These are phyloP conservation scores for Achlya flavicornis DNA, from an alignment of 2,888 invertebrate species.

Conservation along the genomic window DNA sequence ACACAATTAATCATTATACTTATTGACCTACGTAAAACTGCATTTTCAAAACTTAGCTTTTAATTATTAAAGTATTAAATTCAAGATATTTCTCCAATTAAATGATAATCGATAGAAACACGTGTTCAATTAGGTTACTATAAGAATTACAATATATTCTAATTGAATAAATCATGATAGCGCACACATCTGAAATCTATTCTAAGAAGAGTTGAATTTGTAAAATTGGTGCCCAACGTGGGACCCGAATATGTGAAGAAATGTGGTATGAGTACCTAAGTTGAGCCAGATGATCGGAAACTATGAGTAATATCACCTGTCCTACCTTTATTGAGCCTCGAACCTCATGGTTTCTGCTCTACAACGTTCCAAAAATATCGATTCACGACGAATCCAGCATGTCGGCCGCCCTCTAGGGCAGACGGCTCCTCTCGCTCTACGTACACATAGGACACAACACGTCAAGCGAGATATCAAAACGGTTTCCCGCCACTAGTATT, in stretches of 20 bases:
- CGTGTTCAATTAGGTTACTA: background rate
- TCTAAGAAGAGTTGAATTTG: constrained; percentile 10
- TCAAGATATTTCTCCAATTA: too few relatives aligned
- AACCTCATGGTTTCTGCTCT: constrained; percentile 78
- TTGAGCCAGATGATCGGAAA: constrained; percentile 37
- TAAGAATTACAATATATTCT: background rate
- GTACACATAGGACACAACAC: constrained; percentile 82
- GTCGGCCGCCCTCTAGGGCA: constrained; percentile 82
- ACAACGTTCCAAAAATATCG: constrained; percentile 82
- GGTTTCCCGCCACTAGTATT: constrained; percentile 83
- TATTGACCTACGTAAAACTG: too few relatives aligned
- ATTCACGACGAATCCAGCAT: constrained; percentile 83
- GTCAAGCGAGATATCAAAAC: constrained; percentile 82
- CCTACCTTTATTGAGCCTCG: constrained; percentile 78
- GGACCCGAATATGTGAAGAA: constrained; percentile 32
- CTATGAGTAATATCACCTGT: constrained; percentile 64
- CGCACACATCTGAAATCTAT: background rate
- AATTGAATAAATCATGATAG: background rate
- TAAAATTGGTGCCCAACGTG: constrained; percentile 57
- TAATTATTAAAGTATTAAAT: too few relatives aligned
- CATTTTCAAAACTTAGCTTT: too few relatives aligned
- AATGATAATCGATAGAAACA: background rate
- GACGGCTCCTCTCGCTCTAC: constrained; percentile 79
- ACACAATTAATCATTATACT: too few relatives aligned
- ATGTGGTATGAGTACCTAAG: constrained; percentile 30